Base-by-base conservation (phyloP, 2,888 invertebrate genomes). In the Ornithoptera priamus region DNA sequence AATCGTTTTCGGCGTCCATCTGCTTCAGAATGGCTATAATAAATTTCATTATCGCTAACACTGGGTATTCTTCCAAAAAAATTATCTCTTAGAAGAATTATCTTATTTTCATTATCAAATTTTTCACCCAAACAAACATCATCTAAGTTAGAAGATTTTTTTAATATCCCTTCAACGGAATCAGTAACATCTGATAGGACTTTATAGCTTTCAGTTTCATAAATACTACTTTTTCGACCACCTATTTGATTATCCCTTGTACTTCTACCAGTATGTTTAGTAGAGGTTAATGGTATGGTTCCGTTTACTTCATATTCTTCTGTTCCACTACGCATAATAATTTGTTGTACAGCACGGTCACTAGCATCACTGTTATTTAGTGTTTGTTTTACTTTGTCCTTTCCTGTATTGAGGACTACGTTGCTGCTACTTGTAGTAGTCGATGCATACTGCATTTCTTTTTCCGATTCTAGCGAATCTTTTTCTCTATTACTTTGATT, bases 151-250 rank as follows among this genome's bases (percentile, higher is more conserved):
- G 79, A 78, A 50, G 85, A 72, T 78, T 90, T 88, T 81, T 90
- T 89, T 65, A 90, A 81, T 73, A 90, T 90, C 42, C 82, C 75
- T 76, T 92, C 91, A 63, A 81, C 83, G 61, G 81, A 77, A 71
- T 79, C 87, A 20, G 83, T 84, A 64, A 85, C 83, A 74, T 93
- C 91, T n/a, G 90, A 88, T 18, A 93, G 78, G n/a, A 93, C 92
- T 82, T 90, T 93, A 72, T 93, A 93, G 77, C 93, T 93, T 77
- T 93, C 92, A 30, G 93, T 93, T 86, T 93, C 93, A 74, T 92
- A 93, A 75, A 93, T 88, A 76, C 90, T 90, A 76, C 87, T 88
- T 80, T 90, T 90, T 74, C 92, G 83, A 76, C 89, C 89, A 70
- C 82, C 85, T 18, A 75, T 79, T 78, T 85, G 86, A 74, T 87